Evolutionary conservation across 2,113 vertebrate genomes (phyloP).

Genomic region (Pontoporia blainvillei): DNA sequence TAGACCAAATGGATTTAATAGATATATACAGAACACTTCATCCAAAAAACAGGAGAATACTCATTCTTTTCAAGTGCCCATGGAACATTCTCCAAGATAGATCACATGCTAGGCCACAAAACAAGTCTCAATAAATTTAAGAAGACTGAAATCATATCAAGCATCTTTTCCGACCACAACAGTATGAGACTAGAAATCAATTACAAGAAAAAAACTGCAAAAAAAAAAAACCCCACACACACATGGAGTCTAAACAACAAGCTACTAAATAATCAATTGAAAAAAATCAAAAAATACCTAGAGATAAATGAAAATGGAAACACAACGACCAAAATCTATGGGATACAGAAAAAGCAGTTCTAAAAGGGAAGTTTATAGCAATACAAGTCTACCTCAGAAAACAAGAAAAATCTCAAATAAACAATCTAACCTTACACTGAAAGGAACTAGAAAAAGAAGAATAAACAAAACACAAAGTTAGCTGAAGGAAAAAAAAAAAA

Average conservation of each 20-base stretch:
- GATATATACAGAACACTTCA: neutral
- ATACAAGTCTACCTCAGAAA: neutral
- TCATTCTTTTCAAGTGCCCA: neutral
- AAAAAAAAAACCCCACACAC: neutral
- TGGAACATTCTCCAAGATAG: neutral
- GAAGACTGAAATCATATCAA: neutral
- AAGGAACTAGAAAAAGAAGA: neutral
- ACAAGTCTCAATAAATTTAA: neutral
- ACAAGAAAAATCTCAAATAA: neutral
- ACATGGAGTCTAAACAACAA: neutral
- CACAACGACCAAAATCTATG: neutral
- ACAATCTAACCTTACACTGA: neutral
- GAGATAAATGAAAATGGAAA: neutral
- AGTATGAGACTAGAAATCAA: neutral
- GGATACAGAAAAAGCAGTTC: neutral
- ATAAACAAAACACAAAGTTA: neutral
- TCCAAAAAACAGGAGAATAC: neutral
- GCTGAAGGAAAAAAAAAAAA: neutral
- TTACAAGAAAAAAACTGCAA: neutral
- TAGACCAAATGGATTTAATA: neutral
- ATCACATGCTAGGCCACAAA: neutral
- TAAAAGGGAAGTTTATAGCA: neutral
- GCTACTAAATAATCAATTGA: neutral
- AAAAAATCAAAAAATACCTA: neutral
- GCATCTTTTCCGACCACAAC: neutral